Evolutionary conservation across 2,888 invertebrate species (phyloP).

Genomic region (Nephrotoma appendiculata): DNA sequence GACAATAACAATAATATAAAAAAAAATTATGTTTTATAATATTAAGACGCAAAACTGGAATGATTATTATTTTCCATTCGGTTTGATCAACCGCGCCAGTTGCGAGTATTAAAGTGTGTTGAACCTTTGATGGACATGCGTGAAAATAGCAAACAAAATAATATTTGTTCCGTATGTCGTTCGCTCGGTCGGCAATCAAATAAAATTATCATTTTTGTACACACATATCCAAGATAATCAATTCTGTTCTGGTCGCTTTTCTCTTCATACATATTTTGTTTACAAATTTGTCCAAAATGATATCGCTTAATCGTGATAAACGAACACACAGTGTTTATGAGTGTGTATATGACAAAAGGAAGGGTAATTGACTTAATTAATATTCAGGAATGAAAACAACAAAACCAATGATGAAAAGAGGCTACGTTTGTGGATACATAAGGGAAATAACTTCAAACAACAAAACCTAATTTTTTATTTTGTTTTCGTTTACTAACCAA

Average conservation of each 20-base stretch:
- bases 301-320: not conserved
- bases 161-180: no score
- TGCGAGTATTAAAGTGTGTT: not conserved
- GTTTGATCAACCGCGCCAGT: not conserved
- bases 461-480: not conserved
- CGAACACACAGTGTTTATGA: not conserved
- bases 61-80: not conserved
- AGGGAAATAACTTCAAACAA: not conserved
- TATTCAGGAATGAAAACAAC: not conserved
- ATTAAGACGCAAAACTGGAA: not conserved
- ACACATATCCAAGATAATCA: not conserved
- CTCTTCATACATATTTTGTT: not conserved
- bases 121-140: not conserved
- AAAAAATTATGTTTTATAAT: not conserved
- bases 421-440: not conserved
- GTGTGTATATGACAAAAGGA: not conserved
- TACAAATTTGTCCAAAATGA: not conserved
- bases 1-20: not conserved
- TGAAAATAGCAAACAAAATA: not conserved
- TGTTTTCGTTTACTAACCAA: not conserved
- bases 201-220: not conserved
- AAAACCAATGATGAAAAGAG: not conserved
- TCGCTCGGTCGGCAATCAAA: not conserved
- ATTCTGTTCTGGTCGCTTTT: not conserved
- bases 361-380: not conserved